Percentiles rank a stretch among this genome's conserved stretches.
Conservation (phyloP, 2,113 vertebrate genomes). For the Scolopax mira region DNA sequence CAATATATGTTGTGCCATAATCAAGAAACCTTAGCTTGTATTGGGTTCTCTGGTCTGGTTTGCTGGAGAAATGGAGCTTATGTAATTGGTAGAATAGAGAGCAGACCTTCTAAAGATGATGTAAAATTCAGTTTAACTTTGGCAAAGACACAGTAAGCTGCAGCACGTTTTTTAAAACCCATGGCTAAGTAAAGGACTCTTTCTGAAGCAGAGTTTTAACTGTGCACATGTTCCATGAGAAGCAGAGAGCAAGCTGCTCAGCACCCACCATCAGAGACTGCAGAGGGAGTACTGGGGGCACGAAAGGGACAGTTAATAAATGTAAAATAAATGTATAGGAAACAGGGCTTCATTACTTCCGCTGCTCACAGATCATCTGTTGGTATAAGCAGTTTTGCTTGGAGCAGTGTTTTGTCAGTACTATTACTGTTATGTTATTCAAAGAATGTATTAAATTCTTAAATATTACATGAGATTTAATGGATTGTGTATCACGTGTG, state of each 20-base stretch:
- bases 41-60: not conserved
- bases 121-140: not conserved
- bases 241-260: not conserved
- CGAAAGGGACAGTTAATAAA: not conserved
- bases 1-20: rapidly evolving
- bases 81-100: not conserved
- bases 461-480: conserved; percentile 50
- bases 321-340: not conserved
- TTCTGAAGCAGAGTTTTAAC: not conserved
- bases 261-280: not conserved
- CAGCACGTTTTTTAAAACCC: not conserved
- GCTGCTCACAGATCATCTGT: not conserved
- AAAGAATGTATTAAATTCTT: conserved; percentile 51
- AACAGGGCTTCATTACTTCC: not conserved
- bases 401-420: conserved; percentile 9
- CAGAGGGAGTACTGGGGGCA: not conserved
- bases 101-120: not conserved
- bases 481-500: not conserved
- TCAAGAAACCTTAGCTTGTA: not conserved
- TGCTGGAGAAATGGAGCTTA: not conserved
- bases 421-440: not conserved
- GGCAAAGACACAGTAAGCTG: not conserved
- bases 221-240: rapidly evolving
- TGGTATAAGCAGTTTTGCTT: conserved; percentile 12
- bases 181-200: not conserved